phyloP scores from a whole-genome alignment of 2,113 vertebrate genomes.

The Cephalopterus ornatus region DNA sequence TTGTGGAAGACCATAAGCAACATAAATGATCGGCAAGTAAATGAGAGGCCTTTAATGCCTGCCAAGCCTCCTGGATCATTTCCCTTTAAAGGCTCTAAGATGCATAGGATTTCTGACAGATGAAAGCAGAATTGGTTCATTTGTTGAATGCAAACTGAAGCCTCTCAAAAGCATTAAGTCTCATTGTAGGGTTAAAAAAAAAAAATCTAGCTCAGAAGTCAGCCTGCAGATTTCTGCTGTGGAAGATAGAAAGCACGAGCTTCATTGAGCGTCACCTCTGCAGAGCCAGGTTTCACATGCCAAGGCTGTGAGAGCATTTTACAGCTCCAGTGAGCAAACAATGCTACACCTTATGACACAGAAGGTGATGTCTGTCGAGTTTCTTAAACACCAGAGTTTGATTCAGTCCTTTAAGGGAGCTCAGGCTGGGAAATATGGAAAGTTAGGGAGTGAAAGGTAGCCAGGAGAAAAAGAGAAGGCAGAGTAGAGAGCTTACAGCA shows the following conservation, averaged over 20 bases:
- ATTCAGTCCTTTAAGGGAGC: neutral
- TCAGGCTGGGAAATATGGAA: neutral
- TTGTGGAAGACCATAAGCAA: neutral
- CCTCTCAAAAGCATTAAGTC: neutral
- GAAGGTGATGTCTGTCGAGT: neutral
- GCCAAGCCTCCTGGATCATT: neutral
- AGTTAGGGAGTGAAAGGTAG: neutral
- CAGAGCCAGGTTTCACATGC: neutral
- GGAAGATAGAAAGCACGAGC: neutral
- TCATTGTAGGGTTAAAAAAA: neutral
- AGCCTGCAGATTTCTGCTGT: neutral
- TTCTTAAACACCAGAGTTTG: neutral
- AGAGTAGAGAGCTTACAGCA: neutral
- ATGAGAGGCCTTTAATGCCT: conserved; percentile 11
- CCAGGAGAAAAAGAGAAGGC: neutral
- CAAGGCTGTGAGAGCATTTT: neutral
- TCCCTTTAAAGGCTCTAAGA: neutral
- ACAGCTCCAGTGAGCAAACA: conserved; percentile 9
- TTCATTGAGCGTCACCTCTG: rapidly evolving
- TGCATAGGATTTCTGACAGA: neutral
- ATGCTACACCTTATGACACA: neutral
- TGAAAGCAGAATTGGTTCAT: neutral
- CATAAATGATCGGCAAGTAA: neutral
- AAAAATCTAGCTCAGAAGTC: neutral
- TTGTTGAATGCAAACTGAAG: conserved; percentile 4